Percentiles rank a stretch among this genome's conserved stretches.
phyloP scores from a whole-genome alignment of 1,140 invertebrate species.

The Zaprionus tsacasi region DNA sequence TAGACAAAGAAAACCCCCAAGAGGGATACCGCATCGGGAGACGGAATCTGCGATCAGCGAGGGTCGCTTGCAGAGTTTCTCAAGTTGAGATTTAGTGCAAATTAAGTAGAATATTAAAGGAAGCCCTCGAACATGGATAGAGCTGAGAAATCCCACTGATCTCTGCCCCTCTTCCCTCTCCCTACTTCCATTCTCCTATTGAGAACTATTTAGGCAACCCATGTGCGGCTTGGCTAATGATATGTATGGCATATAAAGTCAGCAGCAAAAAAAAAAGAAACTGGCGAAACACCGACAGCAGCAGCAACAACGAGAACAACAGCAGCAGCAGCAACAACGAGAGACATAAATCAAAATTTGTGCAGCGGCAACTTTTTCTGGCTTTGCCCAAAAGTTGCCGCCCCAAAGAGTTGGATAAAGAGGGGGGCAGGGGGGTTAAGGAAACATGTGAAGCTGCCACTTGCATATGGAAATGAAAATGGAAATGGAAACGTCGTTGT shows the following conservation, averaged over 20 bases:
- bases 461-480: constrained; percentile 36
- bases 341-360: constrained; percentile 76
- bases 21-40: constrained; percentile 2
- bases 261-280: constrained; percentile 16
- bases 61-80: not conserved
- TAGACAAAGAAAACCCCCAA: constrained; percentile 34
- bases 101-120: too few species aligned
- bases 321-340: constrained; percentile 12
- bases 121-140: not conserved
- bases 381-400: constrained; percentile 37
- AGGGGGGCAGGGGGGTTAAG: constrained; percentile 2
- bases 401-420: constrained; percentile 15
- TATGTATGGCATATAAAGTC: constrained; percentile 70
- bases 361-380: constrained; percentile 39
- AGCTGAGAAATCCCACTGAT: not conserved
- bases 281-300: constrained; percentile 9
- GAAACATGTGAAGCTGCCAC: constrained; percentile 40
- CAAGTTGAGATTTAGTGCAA: too few species aligned
- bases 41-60: constrained; percentile 12
- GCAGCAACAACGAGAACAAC: not conserved
- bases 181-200: too few species aligned
- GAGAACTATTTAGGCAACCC: constrained; percentile 44
- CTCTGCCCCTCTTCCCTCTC: not conserved
- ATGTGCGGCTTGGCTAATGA: constrained; percentile 53
- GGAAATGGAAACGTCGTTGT: constrained; percentile 20